A percentile compares a stretch with the other conserved stretches of the same genome.
phyloP scores from a whole-genome alignment of 2,113 vertebrate genomes.

The Cercopithecus mona region DNA sequence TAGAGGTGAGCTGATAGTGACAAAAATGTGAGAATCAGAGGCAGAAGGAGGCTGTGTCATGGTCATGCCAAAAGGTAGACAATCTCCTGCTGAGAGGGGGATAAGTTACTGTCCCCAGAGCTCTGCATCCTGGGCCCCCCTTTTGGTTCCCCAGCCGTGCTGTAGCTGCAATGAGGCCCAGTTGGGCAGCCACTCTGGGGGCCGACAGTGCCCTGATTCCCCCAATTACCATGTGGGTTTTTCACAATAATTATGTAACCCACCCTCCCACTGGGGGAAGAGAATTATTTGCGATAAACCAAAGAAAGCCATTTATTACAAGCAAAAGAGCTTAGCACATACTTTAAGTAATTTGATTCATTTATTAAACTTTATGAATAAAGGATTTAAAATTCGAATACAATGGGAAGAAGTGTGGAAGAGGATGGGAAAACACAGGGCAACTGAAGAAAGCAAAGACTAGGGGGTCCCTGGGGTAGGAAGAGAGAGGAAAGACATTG shows the following conservation, averaged over 20 bases:
- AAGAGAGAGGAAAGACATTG: background rate
- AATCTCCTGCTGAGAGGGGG: background rate
- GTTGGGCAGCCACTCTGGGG: background rate
- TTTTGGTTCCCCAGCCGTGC: background rate
- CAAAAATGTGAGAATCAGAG: background rate
- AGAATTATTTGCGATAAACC: background rate
- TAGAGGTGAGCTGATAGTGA: background rate
- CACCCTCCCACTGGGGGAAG: background rate
- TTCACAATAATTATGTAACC: background rate
- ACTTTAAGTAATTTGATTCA: background rate
- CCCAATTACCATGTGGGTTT: background rate
- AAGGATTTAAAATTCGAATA: background rate
- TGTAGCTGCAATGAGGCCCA: background rate
- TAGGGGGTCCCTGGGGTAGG: background rate
- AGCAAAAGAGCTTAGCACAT: background rate
- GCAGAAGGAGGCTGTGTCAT: background rate
- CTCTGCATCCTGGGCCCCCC: background rate
- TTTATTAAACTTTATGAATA: background rate
- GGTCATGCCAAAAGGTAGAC: background rate
- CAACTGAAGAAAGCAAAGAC: background rate
- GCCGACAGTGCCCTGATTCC: background rate
- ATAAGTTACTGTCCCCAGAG: background rate
- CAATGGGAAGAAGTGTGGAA: background rate
- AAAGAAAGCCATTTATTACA: background rate
- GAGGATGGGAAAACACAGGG: background rate